A percentile compares a stretch with the other conserved stretches of the same genome.
phyloP scores from a whole-genome alignment of 2,113 vertebrate species.

The Arvicanthis niloticus region DNA sequence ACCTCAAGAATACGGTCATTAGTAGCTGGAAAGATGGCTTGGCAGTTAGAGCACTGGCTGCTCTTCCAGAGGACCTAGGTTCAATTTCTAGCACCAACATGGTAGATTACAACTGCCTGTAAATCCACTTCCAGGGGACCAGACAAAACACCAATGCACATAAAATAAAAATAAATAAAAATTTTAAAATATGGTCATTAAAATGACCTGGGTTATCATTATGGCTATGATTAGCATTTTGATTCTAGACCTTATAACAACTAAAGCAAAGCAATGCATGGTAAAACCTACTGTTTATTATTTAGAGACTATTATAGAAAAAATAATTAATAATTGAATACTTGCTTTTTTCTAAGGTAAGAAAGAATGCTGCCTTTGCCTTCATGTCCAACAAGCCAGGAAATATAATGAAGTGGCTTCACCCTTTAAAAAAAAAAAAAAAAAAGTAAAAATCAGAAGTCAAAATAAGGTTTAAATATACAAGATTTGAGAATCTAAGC shows the following conservation, averaged over 20 bases:
- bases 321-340: conserved; percentile 70
- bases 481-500: conserved; percentile 43
- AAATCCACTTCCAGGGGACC: too few relatives aligned
- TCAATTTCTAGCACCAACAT: too few relatives aligned
- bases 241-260: conserved; percentile 13
- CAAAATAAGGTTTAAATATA: conserved; percentile 34
- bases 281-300: conserved; percentile 25
- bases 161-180: too few relatives aligned
- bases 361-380: conserved; percentile 97
- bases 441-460: conserved; percentile 57
- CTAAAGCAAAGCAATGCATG: conserved; percentile 24
- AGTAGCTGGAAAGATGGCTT: background rate
- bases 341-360: conserved; percentile 95
- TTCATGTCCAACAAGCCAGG: conserved; percentile 98
- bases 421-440: conserved; percentile 88
- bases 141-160: too few relatives aligned
- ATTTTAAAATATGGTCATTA: background rate
- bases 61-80: too few relatives aligned
- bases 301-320: conserved; percentile 43
- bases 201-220: conserved; percentile 30
- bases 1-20: conserved; percentile 12
- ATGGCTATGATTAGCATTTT: conserved; percentile 50
- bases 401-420: conserved; percentile 98
- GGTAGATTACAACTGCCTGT: too few relatives aligned
- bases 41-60: too few relatives aligned